These are phyloP conservation scores for Dendrolimus pini DNA, from an alignment of 2,888 invertebrate species.

Conservation along the genomic window DNA sequence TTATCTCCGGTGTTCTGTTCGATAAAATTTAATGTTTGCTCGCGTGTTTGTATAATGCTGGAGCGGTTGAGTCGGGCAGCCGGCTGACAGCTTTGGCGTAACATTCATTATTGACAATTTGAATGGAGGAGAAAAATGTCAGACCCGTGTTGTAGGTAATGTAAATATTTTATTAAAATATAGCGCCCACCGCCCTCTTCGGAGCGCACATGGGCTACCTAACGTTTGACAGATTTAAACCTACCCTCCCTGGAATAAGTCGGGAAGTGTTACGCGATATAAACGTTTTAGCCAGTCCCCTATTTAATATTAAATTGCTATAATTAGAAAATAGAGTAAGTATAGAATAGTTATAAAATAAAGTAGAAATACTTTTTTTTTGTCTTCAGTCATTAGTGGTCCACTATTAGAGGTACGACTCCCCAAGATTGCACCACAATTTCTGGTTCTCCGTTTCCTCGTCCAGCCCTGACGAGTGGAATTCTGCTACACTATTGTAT, in stretches of 20 bases:
- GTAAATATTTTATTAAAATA: slow-evolving; percentile 60
- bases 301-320: too few species aligned
- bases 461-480: too few species aligned
- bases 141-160: slow-evolving; percentile 48
- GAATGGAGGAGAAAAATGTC: slow-evolving; percentile 57
- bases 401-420: neutral
- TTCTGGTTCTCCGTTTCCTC: too few species aligned
- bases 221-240: slow-evolving; percentile 18
- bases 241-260: neutral
- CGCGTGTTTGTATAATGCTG: slow-evolving; percentile 9
- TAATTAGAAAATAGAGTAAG: too few species aligned
- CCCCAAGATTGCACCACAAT: too few species aligned
- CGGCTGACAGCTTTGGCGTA: slow-evolving; percentile 12
- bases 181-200: slow-evolving; percentile 21
- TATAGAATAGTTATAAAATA: too few species aligned
- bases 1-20: slow-evolving; percentile 24
- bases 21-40: slow-evolving; percentile 29
- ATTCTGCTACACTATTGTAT: too few species aligned
- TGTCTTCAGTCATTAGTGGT: too few species aligned
- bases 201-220: slow-evolving; percentile 24
- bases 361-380: too few species aligned
- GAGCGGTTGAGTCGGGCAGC: slow-evolving; percentile 1
- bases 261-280: too few species aligned
- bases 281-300: too few species aligned
- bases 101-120: slow-evolving; percentile 61